These are phyloP conservation scores for Pyrocoelia pectoralis DNA, from an alignment of 2,888 invertebrate genomes.

Conservation along the genomic window DNA sequence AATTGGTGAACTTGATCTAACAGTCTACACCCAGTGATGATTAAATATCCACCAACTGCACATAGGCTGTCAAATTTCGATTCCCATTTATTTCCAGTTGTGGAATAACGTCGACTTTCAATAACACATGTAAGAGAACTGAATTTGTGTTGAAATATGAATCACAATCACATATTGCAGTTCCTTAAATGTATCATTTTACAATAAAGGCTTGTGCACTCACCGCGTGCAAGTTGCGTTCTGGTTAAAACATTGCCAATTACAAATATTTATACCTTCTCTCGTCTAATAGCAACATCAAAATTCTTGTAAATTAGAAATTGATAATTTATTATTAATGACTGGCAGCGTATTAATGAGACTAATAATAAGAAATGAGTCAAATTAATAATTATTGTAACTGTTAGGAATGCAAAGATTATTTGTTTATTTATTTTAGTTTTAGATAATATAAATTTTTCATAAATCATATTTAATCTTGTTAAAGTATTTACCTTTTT, in stretches of 20 bases:
- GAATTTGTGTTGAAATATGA: background rate
- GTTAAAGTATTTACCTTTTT: too few species aligned
- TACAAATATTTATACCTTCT: too few species aligned
- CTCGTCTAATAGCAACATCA: too few species aligned
- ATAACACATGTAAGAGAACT: constrained; percentile 4
- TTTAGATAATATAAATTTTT: too few species aligned
- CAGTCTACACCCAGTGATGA: constrained; percentile 11
- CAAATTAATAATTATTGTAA: too few species aligned
- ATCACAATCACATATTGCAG: background rate
- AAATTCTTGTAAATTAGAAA: too few species aligned
- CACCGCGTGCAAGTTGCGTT: background rate
- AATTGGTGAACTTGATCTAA: background rate
- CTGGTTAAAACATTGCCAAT: too few species aligned
- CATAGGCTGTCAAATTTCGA: background rate
- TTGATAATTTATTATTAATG: background rate
- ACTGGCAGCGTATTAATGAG: background rate
- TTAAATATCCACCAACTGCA: background rate
- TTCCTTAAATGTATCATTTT: constrained; percentile 3
- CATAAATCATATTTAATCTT: too few species aligned
- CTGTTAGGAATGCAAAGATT: too few species aligned
- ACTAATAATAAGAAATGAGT: too few species aligned
- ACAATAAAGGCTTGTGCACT: background rate
- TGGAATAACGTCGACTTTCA: background rate
- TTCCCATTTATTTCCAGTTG: background rate
- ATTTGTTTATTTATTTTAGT: too few species aligned